These are phyloP conservation scores for Dryobota labecula DNA, from an alignment of 2,888 invertebrate genomes.

Conservation along the genomic window DNA sequence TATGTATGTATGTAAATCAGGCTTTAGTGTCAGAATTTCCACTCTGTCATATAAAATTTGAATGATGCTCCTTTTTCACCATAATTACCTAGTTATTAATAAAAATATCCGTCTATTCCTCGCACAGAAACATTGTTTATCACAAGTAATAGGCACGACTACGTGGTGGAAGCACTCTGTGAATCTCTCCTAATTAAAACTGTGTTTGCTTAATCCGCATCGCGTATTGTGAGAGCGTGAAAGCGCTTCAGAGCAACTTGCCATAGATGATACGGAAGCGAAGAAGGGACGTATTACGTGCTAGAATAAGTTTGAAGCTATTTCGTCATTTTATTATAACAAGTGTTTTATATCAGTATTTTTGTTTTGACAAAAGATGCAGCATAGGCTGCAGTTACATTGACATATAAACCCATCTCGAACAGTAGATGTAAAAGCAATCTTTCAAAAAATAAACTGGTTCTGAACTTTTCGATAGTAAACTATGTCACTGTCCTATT, in stretches of 20 bases:
- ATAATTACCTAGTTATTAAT: neutral
- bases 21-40: neutral
- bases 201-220: slow-evolving; percentile 86
- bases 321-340: too few species aligned
- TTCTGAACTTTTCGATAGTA: neutral
- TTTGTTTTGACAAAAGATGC: neutral
- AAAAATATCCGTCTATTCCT: slow-evolving; percentile 3
- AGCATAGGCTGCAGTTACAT: neutral
- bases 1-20: too few species aligned
- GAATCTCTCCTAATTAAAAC: slow-evolving; percentile 86
- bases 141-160: slow-evolving; percentile 46
- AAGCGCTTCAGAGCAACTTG: slow-evolving; percentile 75
- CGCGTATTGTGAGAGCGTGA: slow-evolving; percentile 84
- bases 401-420: neutral
- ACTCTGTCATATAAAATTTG: neutral
- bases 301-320: neutral
- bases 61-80: neutral
- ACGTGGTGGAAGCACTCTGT: slow-evolving; percentile 65
- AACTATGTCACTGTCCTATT: too few species aligned
- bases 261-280: slow-evolving; percentile 61
- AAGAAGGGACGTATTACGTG: neutral
- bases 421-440: neutral
- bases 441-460: neutral
- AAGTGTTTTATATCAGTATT: neutral
- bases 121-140: slow-evolving; percentile 37